Percentiles rank a stretch among this genome's conserved stretches.
Evolutionary conservation across 1,140 invertebrate genomes (phyloP).

Genomic region (Drosophila yakuba): DNA sequence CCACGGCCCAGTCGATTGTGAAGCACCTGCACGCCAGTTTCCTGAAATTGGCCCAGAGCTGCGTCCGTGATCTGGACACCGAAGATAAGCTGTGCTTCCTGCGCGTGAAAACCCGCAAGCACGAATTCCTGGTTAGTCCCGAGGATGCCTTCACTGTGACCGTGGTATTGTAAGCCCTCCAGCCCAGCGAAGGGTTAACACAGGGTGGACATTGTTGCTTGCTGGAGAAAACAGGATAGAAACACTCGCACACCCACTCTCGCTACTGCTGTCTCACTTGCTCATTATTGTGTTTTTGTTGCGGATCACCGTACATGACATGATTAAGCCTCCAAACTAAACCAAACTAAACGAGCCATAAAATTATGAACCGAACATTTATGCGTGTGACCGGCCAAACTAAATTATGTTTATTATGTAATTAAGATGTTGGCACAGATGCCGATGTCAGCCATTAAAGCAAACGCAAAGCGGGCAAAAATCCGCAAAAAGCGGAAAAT

Average conservation of each 20-base stretch:
- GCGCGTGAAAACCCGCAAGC: constrained; percentile 60
- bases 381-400: constrained; percentile 62
- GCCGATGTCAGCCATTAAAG: constrained; percentile 61
- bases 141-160: constrained; percentile 60
- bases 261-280: constrained; percentile 1
- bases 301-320: constrained; percentile 51
- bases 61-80: constrained; percentile 66
- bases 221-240: background rate
- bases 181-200: constrained; percentile 4
- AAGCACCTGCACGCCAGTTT: constrained; percentile 51
- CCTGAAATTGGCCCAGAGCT: constrained; percentile 49
- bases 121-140: constrained; percentile 59
- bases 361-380: constrained; percentile 64
- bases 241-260: background rate
- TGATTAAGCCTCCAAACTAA: constrained; percentile 56
- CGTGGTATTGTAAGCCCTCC: constrained; percentile 43
- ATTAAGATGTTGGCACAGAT: constrained; percentile 81
- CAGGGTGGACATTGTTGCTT: background rate
- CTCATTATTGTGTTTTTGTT: constrained; percentile 20
- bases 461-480: constrained; percentile 54
- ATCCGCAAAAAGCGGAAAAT: constrained; percentile 80
- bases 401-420: constrained; percentile 81
- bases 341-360: constrained; percentile 77
- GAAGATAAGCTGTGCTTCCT: constrained; percentile 43
- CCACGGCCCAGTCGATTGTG: constrained; percentile 47